Conservation (phyloP, 2,797 vertebrate genomes). For the Enteromius unitaeniatus region DNA sequence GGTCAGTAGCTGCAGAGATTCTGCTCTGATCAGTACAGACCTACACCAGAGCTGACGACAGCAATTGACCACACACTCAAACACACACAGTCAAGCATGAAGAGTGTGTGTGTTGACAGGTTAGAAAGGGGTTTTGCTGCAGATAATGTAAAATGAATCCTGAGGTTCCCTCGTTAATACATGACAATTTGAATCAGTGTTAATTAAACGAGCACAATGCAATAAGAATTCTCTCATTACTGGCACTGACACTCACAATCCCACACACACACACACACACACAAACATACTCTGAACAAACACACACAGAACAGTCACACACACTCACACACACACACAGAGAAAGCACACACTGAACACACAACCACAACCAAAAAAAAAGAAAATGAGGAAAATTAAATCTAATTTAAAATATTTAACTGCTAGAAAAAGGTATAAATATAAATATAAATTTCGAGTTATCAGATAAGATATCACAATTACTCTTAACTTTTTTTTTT, state of each 20-base stretch:
- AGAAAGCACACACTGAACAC: not conserved
- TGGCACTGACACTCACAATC: constrained; percentile 63
- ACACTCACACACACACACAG: no score
- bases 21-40: not conserved
- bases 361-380: no score
- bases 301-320: no score
- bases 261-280: constrained; percentile 41
- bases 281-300: no score
- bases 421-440: no score
- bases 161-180: constrained; percentile 73
- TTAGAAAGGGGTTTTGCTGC: constrained; percentile 62
- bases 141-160: constrained; percentile 72
- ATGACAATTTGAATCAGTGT: constrained; percentile 74
- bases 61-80: constrained; percentile 1
- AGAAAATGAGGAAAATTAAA: no score
- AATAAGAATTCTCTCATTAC: constrained; percentile 79
- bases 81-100: constrained; percentile 8
- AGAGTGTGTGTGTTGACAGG: constrained; percentile 53
- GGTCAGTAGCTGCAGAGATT: constrained; percentile 14
- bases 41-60: not conserved
- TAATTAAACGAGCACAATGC: constrained; percentile 80
- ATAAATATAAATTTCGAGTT: no score
- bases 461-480: no score
- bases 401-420: no score
- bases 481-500: no score